These are phyloP conservation scores for Copidosoma floridanum DNA, from an alignment of 1,140 invertebrate species.

Conservation along the genomic window DNA sequence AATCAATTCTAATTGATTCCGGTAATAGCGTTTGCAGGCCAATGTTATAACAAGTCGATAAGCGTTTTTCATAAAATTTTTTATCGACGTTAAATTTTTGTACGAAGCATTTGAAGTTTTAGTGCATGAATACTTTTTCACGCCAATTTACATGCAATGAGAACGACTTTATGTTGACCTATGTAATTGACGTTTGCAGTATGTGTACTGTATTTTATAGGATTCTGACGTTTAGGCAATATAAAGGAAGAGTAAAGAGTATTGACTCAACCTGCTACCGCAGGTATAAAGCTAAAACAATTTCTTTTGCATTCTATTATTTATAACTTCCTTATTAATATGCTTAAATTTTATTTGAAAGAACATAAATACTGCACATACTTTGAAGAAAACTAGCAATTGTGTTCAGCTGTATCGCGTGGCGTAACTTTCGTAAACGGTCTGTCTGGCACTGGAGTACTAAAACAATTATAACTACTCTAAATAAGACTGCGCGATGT, in stretches of 20 bases:
- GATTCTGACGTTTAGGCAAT: too few species aligned
- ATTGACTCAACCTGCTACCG: too few species aligned
- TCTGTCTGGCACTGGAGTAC: constrained; percentile 22
- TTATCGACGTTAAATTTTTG: constrained; percentile 13
- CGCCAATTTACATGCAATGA: too few species aligned
- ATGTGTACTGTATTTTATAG: too few species aligned
- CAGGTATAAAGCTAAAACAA: too few species aligned
- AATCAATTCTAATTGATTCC: constrained; percentile 17
- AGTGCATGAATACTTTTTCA: too few species aligned
- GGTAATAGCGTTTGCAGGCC: constrained; percentile 24
- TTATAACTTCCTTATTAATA: too few species aligned
- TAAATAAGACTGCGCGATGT: constrained; percentile 42
- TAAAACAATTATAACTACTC: constrained; percentile 31
- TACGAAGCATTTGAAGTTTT: constrained; percentile 23
- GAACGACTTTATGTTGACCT: too few species aligned
- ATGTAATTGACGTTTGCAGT: too few species aligned
- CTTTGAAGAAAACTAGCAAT: constrained; percentile 31
- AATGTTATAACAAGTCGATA: constrained; percentile 26
- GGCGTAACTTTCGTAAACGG: constrained; percentile 30
- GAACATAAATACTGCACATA: constrained; percentile 7
- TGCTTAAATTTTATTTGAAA: constrained; percentile 19
- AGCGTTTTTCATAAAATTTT: constrained; percentile 15
- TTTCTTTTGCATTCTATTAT: too few species aligned
- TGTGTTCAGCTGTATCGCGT: constrained; percentile 37
- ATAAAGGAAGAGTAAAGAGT: too few species aligned